Conservation (phyloP, 2,888 invertebrate species). For the Gisinianus flammeolus region DNA sequence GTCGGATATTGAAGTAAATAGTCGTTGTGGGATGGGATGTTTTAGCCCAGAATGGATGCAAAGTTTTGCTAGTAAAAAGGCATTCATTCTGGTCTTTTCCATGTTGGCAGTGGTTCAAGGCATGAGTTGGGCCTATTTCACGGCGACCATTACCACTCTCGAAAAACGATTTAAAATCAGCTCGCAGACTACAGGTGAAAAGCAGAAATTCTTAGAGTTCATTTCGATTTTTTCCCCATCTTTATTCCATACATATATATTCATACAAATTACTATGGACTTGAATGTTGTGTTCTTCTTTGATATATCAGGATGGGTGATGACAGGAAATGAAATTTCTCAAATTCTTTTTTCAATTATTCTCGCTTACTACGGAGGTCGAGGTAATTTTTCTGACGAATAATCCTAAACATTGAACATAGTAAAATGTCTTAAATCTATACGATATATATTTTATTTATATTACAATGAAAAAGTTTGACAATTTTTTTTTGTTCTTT, state of each 20-base stretch:
- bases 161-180: constrained; percentile 77
- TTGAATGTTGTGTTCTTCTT: neutral
- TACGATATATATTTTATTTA: no score
- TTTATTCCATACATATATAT: no score
- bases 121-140: constrained; percentile 74
- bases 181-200: constrained; percentile 71
- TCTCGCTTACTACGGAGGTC: constrained; percentile 73
- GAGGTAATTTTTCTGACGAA: no score
- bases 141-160: constrained; percentile 75
- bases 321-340: constrained; percentile 77
- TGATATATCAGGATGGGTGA: constrained; percentile 61
- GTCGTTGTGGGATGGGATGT: constrained; percentile 66
- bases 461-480: no score
- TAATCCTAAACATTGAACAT: no score
- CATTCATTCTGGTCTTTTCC: constrained; percentile 70
- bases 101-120: constrained; percentile 69
- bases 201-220: no score
- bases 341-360: constrained; percentile 72
- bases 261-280: no score
- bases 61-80: constrained; percentile 68
- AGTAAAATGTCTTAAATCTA: no score
- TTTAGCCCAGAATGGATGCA: constrained; percentile 69
- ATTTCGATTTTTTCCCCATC: no score
- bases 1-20: constrained; percentile 46
- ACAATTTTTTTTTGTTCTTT: no score